These are phyloP conservation scores for Sebastolobus alascanus DNA, from an alignment of 2,797 vertebrate species.

Conservation along the genomic window DNA sequence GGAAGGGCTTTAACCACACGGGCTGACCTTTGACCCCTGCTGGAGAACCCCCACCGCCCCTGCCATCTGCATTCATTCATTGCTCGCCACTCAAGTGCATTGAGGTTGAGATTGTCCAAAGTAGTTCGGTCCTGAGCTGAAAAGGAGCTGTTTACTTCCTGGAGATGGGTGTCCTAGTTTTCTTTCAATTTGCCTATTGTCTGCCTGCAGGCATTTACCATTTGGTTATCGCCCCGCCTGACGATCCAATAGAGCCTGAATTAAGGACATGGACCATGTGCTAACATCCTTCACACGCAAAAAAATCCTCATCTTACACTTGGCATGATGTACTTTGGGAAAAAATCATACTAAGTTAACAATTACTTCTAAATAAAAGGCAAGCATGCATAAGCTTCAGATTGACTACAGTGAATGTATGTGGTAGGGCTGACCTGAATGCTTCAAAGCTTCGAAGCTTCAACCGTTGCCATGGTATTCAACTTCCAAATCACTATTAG, in stretches of 20 bases:
- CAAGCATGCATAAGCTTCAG: neutral
- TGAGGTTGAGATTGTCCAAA: slow-evolving; percentile 45
- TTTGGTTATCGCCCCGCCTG: slow-evolving; percentile 42
- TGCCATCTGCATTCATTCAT: slow-evolving; percentile 42
- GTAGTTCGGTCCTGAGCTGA: slow-evolving; percentile 40
- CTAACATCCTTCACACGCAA: slow-evolving; percentile 37
- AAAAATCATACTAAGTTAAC: neutral
- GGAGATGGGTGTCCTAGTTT: slow-evolving; percentile 75
- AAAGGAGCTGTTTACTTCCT: slow-evolving; percentile 72
- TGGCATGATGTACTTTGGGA: neutral
- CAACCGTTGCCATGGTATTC: too few relatives aligned
- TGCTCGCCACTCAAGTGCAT: slow-evolving; percentile 27
- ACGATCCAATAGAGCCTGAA: slow-evolving; percentile 40
- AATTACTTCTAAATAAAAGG: neutral
- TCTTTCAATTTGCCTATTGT: slow-evolving; percentile 77
- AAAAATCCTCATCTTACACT: slow-evolving; percentile 4
- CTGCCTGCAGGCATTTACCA: slow-evolving; percentile 56
- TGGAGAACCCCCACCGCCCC: neutral
- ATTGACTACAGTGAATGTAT: neutral
- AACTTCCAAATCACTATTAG: too few relatives aligned
- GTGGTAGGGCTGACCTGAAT: too few relatives aligned
- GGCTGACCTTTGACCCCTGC: slow-evolving; percentile 57
- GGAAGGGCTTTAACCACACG: slow-evolving; percentile 64
- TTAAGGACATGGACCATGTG: slow-evolving; percentile 35
- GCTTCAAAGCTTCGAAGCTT: too few relatives aligned